Percentiles rank a stretch among this genome's conserved stretches.
phyloP scores from a whole-genome alignment of 2,797 vertebrate genomes.

The Orientallactaga sibirica region DNA sequence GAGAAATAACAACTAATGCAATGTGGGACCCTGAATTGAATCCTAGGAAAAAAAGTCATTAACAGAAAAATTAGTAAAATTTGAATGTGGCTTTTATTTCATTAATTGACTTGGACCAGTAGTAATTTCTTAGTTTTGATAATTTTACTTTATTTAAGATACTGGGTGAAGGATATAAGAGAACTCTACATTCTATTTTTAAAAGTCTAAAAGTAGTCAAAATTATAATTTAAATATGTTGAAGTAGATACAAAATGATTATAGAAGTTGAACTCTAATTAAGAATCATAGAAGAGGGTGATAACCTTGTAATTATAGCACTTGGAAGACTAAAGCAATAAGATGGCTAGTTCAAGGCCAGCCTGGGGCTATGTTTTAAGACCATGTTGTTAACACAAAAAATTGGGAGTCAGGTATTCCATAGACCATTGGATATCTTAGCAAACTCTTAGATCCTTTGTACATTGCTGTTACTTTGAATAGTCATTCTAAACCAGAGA shows the following conservation, averaged over 20 bases:
- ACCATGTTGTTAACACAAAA: not conserved
- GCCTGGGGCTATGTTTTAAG: not conserved
- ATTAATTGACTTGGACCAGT: slow-evolving; percentile 30
- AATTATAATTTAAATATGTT: slow-evolving; percentile 27
- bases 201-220: slow-evolving; percentile 25
- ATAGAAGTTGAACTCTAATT: slow-evolving; percentile 10
- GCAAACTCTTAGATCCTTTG: not conserved
- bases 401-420: not conserved
- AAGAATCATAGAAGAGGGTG: not conserved
- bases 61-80: slow-evolving; percentile 53
- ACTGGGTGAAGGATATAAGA: slow-evolving; percentile 11
- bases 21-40: not conserved
- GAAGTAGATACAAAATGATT: not conserved
- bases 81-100: not conserved
- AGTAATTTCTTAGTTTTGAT: slow-evolving; percentile 40
- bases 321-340: not conserved
- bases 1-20: slow-evolving; percentile 24
- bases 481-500: not conserved
- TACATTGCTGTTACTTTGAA: not conserved
- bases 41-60: slow-evolving; percentile 30
- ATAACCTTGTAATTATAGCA: not conserved
- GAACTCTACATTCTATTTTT: not conserved
- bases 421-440: not conserved
- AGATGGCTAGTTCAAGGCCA: not conserved
- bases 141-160: slow-evolving; percentile 12